phyloP scores from a whole-genome alignment of 2,113 vertebrate genomes.

The Brachyistius frenatus region DNA sequence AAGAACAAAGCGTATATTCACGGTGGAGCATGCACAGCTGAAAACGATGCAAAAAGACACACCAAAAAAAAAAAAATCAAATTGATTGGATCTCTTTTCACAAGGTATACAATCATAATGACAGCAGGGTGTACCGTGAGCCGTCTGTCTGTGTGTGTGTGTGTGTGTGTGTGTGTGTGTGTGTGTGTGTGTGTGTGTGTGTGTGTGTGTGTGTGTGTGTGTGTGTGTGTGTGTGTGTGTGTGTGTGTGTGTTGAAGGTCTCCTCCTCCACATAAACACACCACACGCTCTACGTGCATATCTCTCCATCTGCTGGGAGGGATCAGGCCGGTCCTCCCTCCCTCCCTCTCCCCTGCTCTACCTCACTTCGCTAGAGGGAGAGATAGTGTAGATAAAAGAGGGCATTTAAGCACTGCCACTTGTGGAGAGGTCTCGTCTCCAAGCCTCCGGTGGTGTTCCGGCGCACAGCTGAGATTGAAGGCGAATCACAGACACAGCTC shows the following conservation, averaged over 20 bases:
- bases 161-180: too few species aligned
- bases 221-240: background rate
- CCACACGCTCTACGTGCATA: conserved; percentile 43
- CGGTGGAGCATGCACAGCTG: conserved; percentile 4
- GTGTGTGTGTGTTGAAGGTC: conserved; percentile 40
- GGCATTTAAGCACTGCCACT: conserved; percentile 66
- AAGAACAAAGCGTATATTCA: conserved; percentile 36
- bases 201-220: too few species aligned
- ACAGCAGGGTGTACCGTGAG: conserved; percentile 6
- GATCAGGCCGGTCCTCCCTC: conserved; percentile 38
- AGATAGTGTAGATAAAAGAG: conserved; percentile 72
- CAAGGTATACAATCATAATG: conserved; percentile 16
- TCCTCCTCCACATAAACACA: conserved; percentile 55
- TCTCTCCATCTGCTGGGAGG: conserved; percentile 40
- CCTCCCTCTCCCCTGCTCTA: conserved; percentile 22
- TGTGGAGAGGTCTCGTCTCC: conserved; percentile 70
- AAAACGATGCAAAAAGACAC: background rate
- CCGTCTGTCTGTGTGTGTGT: too few species aligned
- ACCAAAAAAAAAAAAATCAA: conserved; percentile 1
- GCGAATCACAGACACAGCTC: conserved; percentile 74
- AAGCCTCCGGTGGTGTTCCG: conserved; percentile 71
- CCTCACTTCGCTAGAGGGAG: conserved; percentile 46
- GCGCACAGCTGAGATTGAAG: conserved; percentile 63
- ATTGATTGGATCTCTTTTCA: conserved; percentile 38
- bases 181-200: conserved; percentile 17